Base-by-base conservation (phyloP, 2,888 invertebrate genomes). In the Byasa hedistus region DNA sequence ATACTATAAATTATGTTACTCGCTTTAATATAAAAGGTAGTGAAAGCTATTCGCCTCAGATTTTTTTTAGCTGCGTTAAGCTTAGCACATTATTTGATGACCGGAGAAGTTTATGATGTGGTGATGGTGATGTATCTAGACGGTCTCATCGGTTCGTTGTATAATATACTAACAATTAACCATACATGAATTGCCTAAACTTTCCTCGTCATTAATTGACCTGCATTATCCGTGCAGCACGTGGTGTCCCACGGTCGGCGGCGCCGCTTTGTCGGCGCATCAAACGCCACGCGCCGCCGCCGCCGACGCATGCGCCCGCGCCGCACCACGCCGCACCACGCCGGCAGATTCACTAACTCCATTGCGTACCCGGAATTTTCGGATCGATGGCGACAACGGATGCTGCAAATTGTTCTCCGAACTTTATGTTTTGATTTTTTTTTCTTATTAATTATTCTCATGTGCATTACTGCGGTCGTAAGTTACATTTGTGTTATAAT, bases 221-320 rank as follows among this genome's bases (percentile, higher is more conserved):
- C 63, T 56, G 67, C 52, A 59, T 65, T 59, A 58, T 51, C 54
- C 51, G 60, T 58, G 55, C 65, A 68, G 78, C 82, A 82, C 83
- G 82, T 81, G 83, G 75, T 75, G 69, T 74, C 76, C 73, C 76
- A 74, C 76, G 79, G 80, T 84, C 78, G 80, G 78, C 80, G 68
- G 84, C 78, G 71, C 64, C 59, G 67, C 87, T 89, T 90, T 89
- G 89, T 87, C 89, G 90, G 89, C 81, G 74, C 73, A 79, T 87
- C 89, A 91, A 90, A 90, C 69, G 75, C 68, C 71, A 73, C 72
- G 72, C 71, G 74, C 71, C 70, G 57, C 66, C 71, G 77, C 19
- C 32, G 32, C 79, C 81, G 76, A 72, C 72, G 74, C 60, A 36
- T 54, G 71, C 74, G 73, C 66, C 74, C 73, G 68, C 70, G 60